Conservation (phyloP, 2,113 vertebrate species). For the Corydoras sp. region DNA sequence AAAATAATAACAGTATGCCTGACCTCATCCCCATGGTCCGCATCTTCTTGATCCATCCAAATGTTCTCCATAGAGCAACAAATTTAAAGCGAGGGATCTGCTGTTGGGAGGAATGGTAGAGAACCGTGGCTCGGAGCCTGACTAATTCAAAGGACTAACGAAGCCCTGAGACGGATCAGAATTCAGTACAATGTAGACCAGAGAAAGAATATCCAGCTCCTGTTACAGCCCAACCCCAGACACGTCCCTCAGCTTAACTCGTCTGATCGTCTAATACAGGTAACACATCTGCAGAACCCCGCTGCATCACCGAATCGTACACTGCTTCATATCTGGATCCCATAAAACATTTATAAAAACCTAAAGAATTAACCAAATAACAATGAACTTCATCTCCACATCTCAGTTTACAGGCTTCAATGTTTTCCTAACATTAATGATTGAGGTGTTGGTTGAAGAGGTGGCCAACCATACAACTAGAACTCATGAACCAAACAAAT, state of each 20-base stretch:
- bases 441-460: too few species aligned
- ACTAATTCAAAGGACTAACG: slow-evolving; percentile 32
- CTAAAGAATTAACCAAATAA: too few species aligned
- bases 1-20: neutral
- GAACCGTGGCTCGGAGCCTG: neutral
- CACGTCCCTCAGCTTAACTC: neutral
- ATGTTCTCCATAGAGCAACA: slow-evolving; percentile 82
- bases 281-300: neutral
- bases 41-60: slow-evolving; percentile 82
- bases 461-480: too few species aligned
- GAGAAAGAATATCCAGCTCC: slow-evolving; percentile 52
- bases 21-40: slow-evolving; percentile 53
- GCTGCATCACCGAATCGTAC: too few species aligned
- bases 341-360: too few species aligned
- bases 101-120: neutral
- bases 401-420: too few species aligned
- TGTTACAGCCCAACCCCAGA: slow-evolving; percentile 38
- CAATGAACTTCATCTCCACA: too few species aligned
- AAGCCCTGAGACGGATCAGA: slow-evolving; percentile 46
- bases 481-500: too few species aligned
- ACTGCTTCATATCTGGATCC: too few species aligned
- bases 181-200: slow-evolving; percentile 57
- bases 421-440: too few species aligned
- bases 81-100: slow-evolving; percentile 4
- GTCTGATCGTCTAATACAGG: neutral